Conservation (phyloP, 1,140 invertebrate genomes). For the Drosophila ercepeae region DNA sequence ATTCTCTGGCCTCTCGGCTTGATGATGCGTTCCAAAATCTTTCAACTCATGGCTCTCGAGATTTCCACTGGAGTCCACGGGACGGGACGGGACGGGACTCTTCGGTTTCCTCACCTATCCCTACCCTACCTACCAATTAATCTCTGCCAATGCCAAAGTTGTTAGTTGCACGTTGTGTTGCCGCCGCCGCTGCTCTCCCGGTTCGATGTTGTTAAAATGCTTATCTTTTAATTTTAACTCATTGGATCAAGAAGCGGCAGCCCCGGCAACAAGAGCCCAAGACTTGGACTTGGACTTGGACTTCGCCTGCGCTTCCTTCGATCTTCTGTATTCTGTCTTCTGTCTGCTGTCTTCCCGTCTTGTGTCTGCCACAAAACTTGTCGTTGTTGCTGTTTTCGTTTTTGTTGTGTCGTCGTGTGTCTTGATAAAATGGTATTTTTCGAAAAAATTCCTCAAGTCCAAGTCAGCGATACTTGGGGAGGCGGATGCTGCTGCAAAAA, state of each 20-base stretch:
- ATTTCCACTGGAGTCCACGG: constrained; percentile 41
- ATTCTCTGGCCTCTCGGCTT: constrained; percentile 58
- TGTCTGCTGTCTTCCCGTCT: no score
- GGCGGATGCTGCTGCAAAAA: constrained; percentile 28
- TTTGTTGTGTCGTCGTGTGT: constrained; percentile 66
- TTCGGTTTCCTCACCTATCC: constrained; percentile 67
- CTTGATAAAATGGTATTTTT: constrained; percentile 82
- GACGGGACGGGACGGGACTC: no score
- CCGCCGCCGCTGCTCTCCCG: constrained; percentile 47
- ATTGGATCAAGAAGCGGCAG: constrained; percentile 74
- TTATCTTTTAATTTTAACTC: constrained; percentile 83
- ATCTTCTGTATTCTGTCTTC: constrained; percentile 26
- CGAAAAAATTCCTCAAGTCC: constrained; percentile 72
- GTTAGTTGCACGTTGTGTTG: constrained; percentile 80
- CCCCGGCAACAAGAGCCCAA: constrained; percentile 64
- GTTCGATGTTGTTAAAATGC: constrained; percentile 77
- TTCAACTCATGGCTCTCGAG: constrained; percentile 74
- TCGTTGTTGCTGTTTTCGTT: constrained; percentile 38
- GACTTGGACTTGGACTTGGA: constrained; percentile 2
- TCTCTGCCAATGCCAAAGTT: constrained; percentile 83
- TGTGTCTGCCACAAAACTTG: constrained; percentile 67
- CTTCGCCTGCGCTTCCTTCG: constrained; percentile 36
- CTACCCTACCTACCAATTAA: constrained; percentile 82
- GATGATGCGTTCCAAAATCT: constrained; percentile 77
- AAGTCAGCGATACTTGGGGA: constrained; percentile 59